Base-by-base conservation (phyloP, 2,797 vertebrate genomes). In the Valencia hispanica region DNA sequence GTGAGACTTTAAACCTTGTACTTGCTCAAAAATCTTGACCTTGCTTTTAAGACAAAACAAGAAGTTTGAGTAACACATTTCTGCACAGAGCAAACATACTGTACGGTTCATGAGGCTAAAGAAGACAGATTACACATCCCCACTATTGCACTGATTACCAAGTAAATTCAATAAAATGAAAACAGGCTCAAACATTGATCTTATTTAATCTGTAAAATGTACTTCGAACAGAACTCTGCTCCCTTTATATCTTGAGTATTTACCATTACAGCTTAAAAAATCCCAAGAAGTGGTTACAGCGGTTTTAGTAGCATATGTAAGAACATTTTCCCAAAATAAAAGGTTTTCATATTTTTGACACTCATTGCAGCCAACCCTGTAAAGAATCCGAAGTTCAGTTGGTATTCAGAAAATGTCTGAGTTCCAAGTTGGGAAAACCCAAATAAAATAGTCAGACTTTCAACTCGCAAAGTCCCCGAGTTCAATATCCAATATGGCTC, bases 41-140 rank as follows among this genome's bases (percentile, higher is more conserved):
- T 70, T 7, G 68, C 30, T 70, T 47, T 22, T 34, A 51, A 70
- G 68, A 70, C 68, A 51, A 70, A 70, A 70, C 68, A 70, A 36
- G 10, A 36, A 2, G 30, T 22, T 47, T 50, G 17, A 25, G 30
- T 39, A 41, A 41, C 22, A 66, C 34, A 39, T 41, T 39, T 66
- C 36, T 6, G 63, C 61, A 30, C 27, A 22, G 17, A 32, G 30
- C 25, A 50, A 25, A 50, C 47, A 15, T 7, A 7, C 18, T 12
- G 4, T 11, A 32, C 68, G 14, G 20, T 34, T 51, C 1, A 25
- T 34, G 30, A 20, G 47, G 45, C 45, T 22, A 5, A 39, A 22
- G 25, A 4, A 61, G 9, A 39, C 27, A 61, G 22, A 66, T 66
- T 25, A 66, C 63, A 66, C 36, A 41, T 41, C 10, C 36, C 22